Percentiles rank a stretch among this genome's conserved stretches.
These are phyloP conservation scores for Clavelina lepadiformis DNA, from an alignment of 23 tunicate genomes.

Conservation along the genomic window DNA sequence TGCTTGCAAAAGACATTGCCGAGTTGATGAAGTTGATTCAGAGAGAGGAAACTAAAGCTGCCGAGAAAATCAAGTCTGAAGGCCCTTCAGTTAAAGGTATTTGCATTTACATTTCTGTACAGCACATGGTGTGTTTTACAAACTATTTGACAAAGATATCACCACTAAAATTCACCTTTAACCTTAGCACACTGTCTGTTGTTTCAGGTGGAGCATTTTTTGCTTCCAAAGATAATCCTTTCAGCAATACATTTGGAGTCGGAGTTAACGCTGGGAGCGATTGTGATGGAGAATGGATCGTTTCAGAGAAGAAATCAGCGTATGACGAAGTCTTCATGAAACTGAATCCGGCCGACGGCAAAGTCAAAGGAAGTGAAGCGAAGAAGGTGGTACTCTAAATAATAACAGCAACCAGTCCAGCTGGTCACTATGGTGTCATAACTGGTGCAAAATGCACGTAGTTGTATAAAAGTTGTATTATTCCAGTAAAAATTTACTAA, in stretches of 20 bases:
- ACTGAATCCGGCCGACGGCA: constrained; percentile 75
- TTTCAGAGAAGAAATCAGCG: constrained; percentile 57
- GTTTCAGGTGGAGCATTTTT: constrained; percentile 89
- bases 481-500: too few species aligned
- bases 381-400: too few species aligned
- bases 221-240: constrained; percentile 62
- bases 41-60: constrained; percentile 72
- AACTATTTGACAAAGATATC: neutral
- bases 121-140: neutral
- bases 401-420: too few species aligned
- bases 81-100: constrained; percentile 84
- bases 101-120: neutral
- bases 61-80: constrained; percentile 37
- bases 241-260: constrained; percentile 73
- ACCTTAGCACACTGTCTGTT: neutral
- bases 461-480: too few species aligned
- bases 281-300: constrained; percentile 73
- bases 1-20: constrained; percentile 96
- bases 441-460: too few species aligned
- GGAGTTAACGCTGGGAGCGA: constrained; percentile 86
- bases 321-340: constrained; percentile 78
- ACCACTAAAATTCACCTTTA: neutral
- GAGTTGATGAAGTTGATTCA: constrained; percentile 95
- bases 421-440: too few species aligned
- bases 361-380: constrained; percentile 89